phyloP scores from a whole-genome alignment of 2,113 vertebrate species.

The Chaetura pelagica region DNA sequence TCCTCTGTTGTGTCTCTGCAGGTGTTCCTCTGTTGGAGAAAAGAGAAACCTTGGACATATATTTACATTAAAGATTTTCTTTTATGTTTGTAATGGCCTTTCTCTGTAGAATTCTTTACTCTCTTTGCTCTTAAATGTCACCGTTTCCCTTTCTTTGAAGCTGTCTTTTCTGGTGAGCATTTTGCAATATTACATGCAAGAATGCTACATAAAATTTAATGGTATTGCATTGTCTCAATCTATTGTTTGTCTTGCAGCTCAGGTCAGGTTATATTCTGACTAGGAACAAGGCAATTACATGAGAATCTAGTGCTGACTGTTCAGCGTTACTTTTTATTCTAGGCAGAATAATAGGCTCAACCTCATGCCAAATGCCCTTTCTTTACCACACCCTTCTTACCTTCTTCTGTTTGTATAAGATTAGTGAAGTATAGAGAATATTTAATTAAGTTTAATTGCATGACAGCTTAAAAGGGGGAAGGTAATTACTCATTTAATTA shows the following conservation, averaged over 20 bases:
- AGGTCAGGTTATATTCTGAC: background rate
- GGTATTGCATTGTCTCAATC: background rate
- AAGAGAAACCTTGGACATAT: background rate
- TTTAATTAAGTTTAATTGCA: slow-evolving; percentile 77
- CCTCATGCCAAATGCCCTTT: slow-evolving; percentile 40
- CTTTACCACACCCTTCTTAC: slow-evolving; percentile 52
- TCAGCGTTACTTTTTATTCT: background rate
- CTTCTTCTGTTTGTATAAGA: slow-evolving; percentile 65
- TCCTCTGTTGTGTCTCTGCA: background rate
- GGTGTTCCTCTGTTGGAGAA: background rate
- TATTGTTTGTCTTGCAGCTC: background rate
- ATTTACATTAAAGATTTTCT: background rate
- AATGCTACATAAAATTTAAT: background rate
- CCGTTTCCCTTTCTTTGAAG: background rate
- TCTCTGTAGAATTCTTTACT: background rate
- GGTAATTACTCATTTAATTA: slow-evolving; percentile 78
- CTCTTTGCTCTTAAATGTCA: background rate
- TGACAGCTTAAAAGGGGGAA: slow-evolving; percentile 70
- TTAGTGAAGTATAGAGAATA: slow-evolving; percentile 63
- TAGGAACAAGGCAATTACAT: background rate
- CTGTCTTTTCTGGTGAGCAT: background rate
- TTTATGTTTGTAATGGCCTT: background rate
- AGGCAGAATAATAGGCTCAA: background rate
- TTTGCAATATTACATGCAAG: background rate
- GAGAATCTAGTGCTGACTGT: background rate